Evolutionary conservation across 2,888 invertebrate genomes (phyloP), one percentile per base, ranked within the genome.

Genomic region (Clitarchus hookeri): DNA sequence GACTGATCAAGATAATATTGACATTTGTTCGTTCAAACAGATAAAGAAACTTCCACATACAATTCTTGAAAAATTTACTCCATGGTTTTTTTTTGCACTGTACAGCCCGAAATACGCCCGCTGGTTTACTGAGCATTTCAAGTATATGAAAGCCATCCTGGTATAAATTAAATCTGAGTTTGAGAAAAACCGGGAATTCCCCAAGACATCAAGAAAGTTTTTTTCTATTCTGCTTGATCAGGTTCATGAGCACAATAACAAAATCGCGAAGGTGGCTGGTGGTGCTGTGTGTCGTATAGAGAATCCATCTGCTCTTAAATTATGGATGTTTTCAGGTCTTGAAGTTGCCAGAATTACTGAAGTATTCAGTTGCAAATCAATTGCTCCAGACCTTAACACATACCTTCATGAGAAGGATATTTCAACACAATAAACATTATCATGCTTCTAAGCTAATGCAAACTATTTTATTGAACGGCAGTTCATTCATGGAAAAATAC

Each of bases 191-290:
- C 13, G 79, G 79, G 79, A 0, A 79, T n/a, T 79, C 23, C 79
- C n/a, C 79, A 79, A 79, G 79, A 79, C 79, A 79, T 26, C 25
- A 79, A 79, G 25, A 79, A 79, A 79, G 79, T 79, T 79, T n/a
- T 79, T 23, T 79, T 25, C 79, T 79, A n/a, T 79, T n/a, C 79
- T 0, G 4, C 4, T 79, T 13, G 25, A 79, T n/a, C 25, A 79
- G 25, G 79, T 0, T 79, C 79, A n/a, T 27, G 27, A 79, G 79
- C 79, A 25, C n/a, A 79, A 79, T n/a, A 79, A 79, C 27, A 79
- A 79, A 79, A 79, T 79, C 13, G n/a, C 23, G 79, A 79, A 79
- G 25, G 79, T 6, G 79, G 79, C 25, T 79, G 79, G 79, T 79
- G 13, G 79, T 79, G 79, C 79, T 79, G 79, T 79, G 79, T 6